Percentiles rank a stretch among this genome's conserved stretches.
These are phyloP conservation scores for Pasiphila rectangulata DNA, from an alignment of 2,888 invertebrate genomes.

Conservation along the genomic window DNA sequence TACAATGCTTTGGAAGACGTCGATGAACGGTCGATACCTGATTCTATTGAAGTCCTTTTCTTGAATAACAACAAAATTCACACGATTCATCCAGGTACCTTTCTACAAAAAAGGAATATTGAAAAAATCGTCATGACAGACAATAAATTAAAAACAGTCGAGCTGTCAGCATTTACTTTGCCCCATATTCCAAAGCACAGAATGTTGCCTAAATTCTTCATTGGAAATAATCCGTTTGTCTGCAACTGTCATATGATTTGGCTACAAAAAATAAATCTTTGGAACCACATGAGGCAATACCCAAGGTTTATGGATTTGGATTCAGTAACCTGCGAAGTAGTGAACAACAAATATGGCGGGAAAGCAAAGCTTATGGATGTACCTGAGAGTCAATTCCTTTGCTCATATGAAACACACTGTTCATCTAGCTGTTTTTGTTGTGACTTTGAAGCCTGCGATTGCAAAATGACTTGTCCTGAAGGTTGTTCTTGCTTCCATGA, in stretches of 20 bases:
- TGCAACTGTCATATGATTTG: conserved; percentile 95
- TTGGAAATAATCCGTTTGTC: conserved; percentile 90
- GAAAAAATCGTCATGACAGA: conserved; percentile 88
- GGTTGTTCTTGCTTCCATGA: conserved; percentile 93
- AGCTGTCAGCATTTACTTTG: conserved; percentile 86
- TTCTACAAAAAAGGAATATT: conserved; percentile 85
- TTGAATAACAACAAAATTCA: conserved; percentile 89
- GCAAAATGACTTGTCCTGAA: conserved; percentile 92
- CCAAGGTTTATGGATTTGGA: conserved; percentile 90
- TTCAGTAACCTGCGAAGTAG: conserved; percentile 86
- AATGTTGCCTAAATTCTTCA: conserved; percentile 88
- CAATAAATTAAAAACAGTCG: conserved; percentile 87
- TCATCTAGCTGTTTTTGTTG: conserved; percentile 93
- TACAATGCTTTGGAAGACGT: conserved; percentile 86
- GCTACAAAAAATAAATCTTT: conserved; percentile 88
- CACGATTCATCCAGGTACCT: conserved; percentile 86
- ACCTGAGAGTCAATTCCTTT: conserved; percentile 88
- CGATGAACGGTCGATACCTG: conserved; percentile 85
- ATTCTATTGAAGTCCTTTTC: conserved; percentile 86
- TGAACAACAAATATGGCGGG: conserved; percentile 83
- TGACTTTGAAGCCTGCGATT: conserved; percentile 93
- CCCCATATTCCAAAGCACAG: conserved; percentile 83
- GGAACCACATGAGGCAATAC: conserved; percentile 86
- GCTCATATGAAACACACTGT: conserved; percentile 90
- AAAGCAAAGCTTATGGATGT: conserved; percentile 85